Evolutionary conservation across 2,113 vertebrate species (phyloP).

Genomic region (Peromyscus polionotus): DNA sequence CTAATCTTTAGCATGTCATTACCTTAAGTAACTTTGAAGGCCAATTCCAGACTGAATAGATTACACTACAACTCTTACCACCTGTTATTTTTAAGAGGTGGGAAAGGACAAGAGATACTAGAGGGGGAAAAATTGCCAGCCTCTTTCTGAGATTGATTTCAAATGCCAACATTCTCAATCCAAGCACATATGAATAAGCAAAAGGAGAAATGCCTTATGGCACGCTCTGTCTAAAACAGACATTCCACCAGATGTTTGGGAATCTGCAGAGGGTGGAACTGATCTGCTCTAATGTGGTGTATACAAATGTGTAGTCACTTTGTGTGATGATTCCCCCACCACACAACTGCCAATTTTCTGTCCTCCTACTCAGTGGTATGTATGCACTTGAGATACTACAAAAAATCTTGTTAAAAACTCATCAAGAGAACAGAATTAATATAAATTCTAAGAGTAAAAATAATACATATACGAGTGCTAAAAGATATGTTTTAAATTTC

Average conservation of each 20-base stretch:
- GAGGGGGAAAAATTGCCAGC: conserved; percentile 31
- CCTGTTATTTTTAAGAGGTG: background rate
- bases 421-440: background rate
- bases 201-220: conserved; percentile 72
- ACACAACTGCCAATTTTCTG: conserved; percentile 55
- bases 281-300: conserved; percentile 61
- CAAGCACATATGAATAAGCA: conserved; percentile 70
- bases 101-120: background rate
- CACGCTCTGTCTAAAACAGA: conserved; percentile 73
- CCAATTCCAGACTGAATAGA: background rate
- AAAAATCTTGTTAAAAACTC: conserved; percentile 51
- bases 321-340: conserved; percentile 20
- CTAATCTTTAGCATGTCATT: background rate
- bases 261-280: conserved; percentile 65
- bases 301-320: conserved; percentile 69
- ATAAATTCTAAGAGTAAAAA: conserved; percentile 11
- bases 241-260: conserved; percentile 71
- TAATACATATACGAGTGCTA: conserved; percentile 23
- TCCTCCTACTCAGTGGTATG: conserved; percentile 22
- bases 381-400: conserved; percentile 41
- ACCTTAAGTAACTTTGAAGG: conserved; percentile 39
- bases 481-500: conserved; percentile 51
- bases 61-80: conserved; percentile 26
- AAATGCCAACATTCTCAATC: conserved; percentile 42
- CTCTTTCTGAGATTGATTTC: conserved; percentile 67